These are phyloP conservation scores for Caranx melampygus DNA, from an alignment of 2,113 vertebrate genomes.

Conservation along the genomic window DNA sequence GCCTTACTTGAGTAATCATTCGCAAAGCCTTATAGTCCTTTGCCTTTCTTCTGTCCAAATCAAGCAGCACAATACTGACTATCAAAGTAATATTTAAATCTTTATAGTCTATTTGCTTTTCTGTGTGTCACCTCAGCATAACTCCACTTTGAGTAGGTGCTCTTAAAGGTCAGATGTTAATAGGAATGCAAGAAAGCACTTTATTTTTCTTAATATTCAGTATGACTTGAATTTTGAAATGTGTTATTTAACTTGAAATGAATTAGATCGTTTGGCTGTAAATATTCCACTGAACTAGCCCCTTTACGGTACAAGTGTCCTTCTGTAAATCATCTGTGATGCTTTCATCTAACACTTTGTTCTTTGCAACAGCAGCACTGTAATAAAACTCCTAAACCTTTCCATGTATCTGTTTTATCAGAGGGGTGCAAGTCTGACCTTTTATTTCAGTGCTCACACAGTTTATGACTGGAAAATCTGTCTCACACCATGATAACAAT, in stretches of 20 bases:
- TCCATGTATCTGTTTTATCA: conserved; percentile 9
- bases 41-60: conserved; percentile 16
- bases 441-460: neutral
- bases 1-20: conserved; percentile 23
- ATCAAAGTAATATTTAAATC: conserved; percentile 27
- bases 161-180: conserved; percentile 51
- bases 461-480: conserved; percentile 24
- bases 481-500: neutral
- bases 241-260: conserved; percentile 72
- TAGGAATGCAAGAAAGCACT: conserved; percentile 77
- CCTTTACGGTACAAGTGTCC: conserved; percentile 38
- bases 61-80: conserved; percentile 19
- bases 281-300: conserved; percentile 39
- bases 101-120: conserved; percentile 3
- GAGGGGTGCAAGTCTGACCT: neutral
- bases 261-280: conserved; percentile 62
- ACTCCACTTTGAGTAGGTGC: conserved; percentile 21
- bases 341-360: conserved; percentile 26
- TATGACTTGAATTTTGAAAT: conserved; percentile 70
- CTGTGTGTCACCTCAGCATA: neutral
- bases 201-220: conserved; percentile 63
- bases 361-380: conserved; percentile 30
- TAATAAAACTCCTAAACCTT: conserved; percentile 57
- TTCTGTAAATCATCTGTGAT: conserved; percentile 41
- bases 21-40: conserved; percentile 30